Base-by-base conservation (phyloP, 1,140 invertebrate genomes). In the Onthophagus taurus region DNA sequence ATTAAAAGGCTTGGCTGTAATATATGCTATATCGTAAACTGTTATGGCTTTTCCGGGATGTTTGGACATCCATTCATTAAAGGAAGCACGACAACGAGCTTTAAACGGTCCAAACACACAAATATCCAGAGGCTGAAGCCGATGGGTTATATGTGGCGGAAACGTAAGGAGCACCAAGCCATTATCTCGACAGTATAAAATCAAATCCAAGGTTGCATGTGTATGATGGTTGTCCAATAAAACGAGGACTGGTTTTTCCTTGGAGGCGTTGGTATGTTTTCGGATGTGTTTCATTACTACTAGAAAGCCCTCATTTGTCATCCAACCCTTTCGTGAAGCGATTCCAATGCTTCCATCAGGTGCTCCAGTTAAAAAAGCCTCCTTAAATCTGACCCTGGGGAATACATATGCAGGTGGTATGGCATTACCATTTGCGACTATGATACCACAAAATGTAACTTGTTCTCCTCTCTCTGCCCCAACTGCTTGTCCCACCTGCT, bases 51-150 rank as follows among this genome's bases (percentile, higher is more conserved):
- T 59, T 17, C 51, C 57, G 23, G 59, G 50, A 41, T 61, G 50
- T 26, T 19, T 43, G 16, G 49, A 18, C 35, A 61, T 54, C 33
- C 44, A 60, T 13, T 55, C 49, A 48, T 58, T 53, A 34, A 43
- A 48, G 9, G 57, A 54, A 63, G 65, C 38, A 52, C 56, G 72
- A 72, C 59, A 50, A 45, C 51, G 58, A 6, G 34, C 43, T 33
- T 56, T 66, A 19, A 66, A 52, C 4, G 61, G 60, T 30, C 47
- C 53, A 51, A 57, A 63, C 20, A 66, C 51, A n/a, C 36, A 42
- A 6, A 58, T 55, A 49, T 69, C 65, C n/a, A 67, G 46, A 6
- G 63, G 62, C 46, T 69, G 66, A 18, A 70, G 38, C 44, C 55
- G 52, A 47, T 69, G 66, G 11, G 58, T 63, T 51, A 58, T 9